Base-by-base conservation (phyloP, 92 coral and sea anemone genomes). In the Isaurus tuberculatus region DNA sequence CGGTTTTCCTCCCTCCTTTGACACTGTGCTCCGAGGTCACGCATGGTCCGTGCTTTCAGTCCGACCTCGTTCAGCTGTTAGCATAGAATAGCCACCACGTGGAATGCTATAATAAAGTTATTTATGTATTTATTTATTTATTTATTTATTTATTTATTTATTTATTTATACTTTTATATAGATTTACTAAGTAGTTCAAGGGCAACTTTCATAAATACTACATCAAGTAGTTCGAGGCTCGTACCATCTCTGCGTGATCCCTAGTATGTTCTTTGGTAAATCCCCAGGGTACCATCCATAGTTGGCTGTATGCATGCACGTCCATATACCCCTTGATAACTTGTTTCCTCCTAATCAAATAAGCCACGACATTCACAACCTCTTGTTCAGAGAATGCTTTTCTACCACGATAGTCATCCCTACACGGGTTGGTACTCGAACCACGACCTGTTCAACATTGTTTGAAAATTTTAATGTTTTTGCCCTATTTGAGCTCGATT, bases 261-360 rank as follows among this genome's bases (percentile, higher is more conserved):
- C 28, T 60, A 7, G 91, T 49, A 48, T 33, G 83, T 0, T 19
- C 3, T 9, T 25, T 57, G 0, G 88, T 87, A 77, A 87, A 90
- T 2, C 94, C 94, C 97, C 97, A 93, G 14, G 97, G 97, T 10
- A 88, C 67, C 94, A 93, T 89, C 97, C 97, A 93, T 8, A 93
- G 86, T 42, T 93, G 97, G 28, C 94, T 81, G 87, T 89, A 93
- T 15, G 97, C 92, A 29, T 93, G 97, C 20, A 93, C 66, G 55
- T 93, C 97, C 92, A 93, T 93, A 73, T 91, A 93, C 1, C 94
- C 97, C 3, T 84, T 84, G 15, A 89, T 80, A 72, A 46, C 53
- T 10, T 55, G 69, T 13, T 70, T 63, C 34, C 57, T 65, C 4
- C 81, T 75, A 37, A 73, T 65, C 63, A 93, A 64, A 74, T 88